Evolutionary conservation across 2,888 invertebrate genomes (phyloP), one percentile per base, ranked within the genome.

Genomic region (Caenorhabditis sulstoni): DNA sequence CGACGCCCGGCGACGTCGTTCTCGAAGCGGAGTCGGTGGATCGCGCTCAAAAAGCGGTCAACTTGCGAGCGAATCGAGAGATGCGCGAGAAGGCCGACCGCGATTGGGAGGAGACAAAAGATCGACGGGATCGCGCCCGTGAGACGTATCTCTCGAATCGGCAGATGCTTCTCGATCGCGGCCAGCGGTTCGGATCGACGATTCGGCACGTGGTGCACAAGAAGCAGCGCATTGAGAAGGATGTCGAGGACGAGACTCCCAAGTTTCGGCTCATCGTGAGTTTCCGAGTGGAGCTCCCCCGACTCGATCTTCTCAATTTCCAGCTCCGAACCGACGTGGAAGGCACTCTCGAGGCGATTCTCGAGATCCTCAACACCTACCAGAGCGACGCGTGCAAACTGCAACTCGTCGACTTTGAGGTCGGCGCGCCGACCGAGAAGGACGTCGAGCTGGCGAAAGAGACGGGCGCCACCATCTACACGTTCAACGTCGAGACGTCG

Each of bases 341-440:
- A 91, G 99, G 99, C 0, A 96, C 96, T 0, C 94, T 97, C 50
- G 98, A 99, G 91, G 97, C 98, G 0, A 94, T 99, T 81, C 91
- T 97, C 80, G 95, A 97, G 90, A 94, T 95, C 11, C 90, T 99
- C 66, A 95, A 94, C 83, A 95, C 95, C 0, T 99, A 97, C 89
- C 58, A 81, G 71, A 77, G 81, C 29, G 81, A 86, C 0, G 41
- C 90, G 73, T 97, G 96, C 87, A 93, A 93, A 53, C 92, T 99
- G 14, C 94, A 95, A 87, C 91, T 99, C 3, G 93, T 98, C 41
- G 94, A 95, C 91, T 96, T 94, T 90, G 97, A 95, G 0, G 95
- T 99, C 1, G 99, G 99, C 0, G 93, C 94, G 52, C 93, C 97
- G 5, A 94, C 94, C 0, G 94, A 94, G 81, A 94, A 93, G 45